Conservation (phyloP, 1,140 invertebrate species). For the Venturia canescens region DNA sequence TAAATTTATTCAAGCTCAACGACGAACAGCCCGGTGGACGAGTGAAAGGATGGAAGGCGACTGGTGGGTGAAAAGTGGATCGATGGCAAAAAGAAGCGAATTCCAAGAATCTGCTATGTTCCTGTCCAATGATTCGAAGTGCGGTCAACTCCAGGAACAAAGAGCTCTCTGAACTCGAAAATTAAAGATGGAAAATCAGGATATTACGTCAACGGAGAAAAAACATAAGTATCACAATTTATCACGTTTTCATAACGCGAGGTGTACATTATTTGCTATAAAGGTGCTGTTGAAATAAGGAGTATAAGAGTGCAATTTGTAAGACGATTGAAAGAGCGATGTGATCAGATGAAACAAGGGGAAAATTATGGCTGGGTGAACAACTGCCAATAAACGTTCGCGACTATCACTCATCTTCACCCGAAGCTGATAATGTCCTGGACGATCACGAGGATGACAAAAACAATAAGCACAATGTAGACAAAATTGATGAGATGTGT, state of each 20-base stretch:
- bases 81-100: background rate
- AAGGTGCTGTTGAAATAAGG: conserved; percentile 8
- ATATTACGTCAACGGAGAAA: background rate
- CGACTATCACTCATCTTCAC: conserved; percentile 71
- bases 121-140: conserved; percentile 68
- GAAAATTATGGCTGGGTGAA: conserved; percentile 54
- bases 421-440: conserved; percentile 66
- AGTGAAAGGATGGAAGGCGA: conserved; percentile 86
- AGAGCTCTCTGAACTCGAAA: too few relatives aligned
- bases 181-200: too few relatives aligned
- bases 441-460: conserved; percentile 56
- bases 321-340: conserved; percentile 51
- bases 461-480: conserved; percentile 63
- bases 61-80: conserved; percentile 62
- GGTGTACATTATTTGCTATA: conserved; percentile 48
- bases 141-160: conserved; percentile 71
- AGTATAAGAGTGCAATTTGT: conserved; percentile 10
- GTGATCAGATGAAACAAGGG: conserved; percentile 55
- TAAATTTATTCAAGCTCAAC: conserved; percentile 96
- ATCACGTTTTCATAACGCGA: background rate
- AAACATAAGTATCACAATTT: background rate
- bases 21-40: conserved; percentile 93
- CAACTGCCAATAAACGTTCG: conserved; percentile 66
- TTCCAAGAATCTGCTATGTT: background rate
- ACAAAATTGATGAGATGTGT: background rate